Conservation (phyloP, 1,140 invertebrate genomes). For the Nasonia giraulti region DNA sequence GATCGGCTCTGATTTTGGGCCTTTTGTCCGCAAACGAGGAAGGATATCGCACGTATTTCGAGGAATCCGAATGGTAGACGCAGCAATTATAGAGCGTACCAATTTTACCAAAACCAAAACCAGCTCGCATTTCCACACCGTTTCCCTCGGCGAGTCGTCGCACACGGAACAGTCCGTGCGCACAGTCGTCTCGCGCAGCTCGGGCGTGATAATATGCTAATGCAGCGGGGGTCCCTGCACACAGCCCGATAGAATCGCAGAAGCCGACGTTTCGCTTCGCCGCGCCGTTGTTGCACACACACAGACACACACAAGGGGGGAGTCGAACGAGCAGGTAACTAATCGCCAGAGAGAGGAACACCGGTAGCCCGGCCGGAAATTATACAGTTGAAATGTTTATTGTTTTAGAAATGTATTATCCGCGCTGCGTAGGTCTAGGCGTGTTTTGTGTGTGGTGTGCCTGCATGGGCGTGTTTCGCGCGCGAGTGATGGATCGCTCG, state of each 20-base stretch:
- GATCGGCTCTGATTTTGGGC: neutral
- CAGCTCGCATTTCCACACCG: neutral
- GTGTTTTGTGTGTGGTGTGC: neutral
- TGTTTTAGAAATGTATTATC: constrained; percentile 32
- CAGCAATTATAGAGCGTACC: too few relatives aligned
- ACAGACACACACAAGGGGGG: neutral
- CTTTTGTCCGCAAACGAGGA: neutral
- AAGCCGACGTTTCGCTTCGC: constrained; percentile 31
- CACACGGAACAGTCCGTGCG: neutral
- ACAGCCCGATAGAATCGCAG: constrained; percentile 37
- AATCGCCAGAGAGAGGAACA: constrained; percentile 18
- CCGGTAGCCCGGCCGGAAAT: constrained; percentile 39
- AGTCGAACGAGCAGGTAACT: constrained; percentile 24
- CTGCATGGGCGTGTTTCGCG: constrained; percentile 31
- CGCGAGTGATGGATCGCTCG: constrained; percentile 34
- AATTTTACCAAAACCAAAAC: neutral
- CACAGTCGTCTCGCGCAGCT: neutral
- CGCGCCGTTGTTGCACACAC: neutral
- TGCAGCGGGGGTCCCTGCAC: neutral
- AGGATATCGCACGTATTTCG: too few relatives aligned
- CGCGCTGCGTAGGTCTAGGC: neutral
- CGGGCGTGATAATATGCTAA: constrained; percentile 46
- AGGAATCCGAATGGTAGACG: too few relatives aligned
- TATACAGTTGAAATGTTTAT: constrained; percentile 47
- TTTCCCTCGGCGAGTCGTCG: neutral